Evolutionary conservation across 1,140 invertebrate species (phyloP).

Genomic region (Drosophila simulans): DNA sequence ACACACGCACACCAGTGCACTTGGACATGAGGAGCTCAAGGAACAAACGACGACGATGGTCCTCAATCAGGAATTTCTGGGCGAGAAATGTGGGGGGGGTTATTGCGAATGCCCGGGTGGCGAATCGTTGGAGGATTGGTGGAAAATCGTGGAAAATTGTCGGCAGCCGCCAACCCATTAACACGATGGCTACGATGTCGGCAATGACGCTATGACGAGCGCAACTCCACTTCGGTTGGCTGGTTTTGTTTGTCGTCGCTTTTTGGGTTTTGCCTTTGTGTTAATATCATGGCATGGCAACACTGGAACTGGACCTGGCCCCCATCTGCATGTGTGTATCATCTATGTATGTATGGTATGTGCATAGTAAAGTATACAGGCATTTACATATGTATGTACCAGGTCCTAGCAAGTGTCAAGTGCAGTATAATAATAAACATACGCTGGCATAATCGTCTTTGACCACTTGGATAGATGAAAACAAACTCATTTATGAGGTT

Average conservation of each 20-base stretch:
- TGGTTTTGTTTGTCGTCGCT: slow-evolving; percentile 50
- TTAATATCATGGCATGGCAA: slow-evolving; percentile 11
- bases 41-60: slow-evolving; percentile 29
- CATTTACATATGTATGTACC: not conserved
- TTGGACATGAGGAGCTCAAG: slow-evolving; percentile 36
- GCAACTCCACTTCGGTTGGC: slow-evolving; percentile 37
- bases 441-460: slow-evolving; percentile 8
- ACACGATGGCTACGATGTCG: slow-evolving; percentile 28
- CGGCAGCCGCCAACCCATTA: slow-evolving; percentile 47
- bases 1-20: slow-evolving; percentile 4
- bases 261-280: slow-evolving; percentile 19
- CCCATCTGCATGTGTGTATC: slow-evolving; percentile 8
- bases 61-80: slow-evolving; percentile 35
- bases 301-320: not conserved
- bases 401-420: not conserved
- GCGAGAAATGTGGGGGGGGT: slow-evolving; percentile 8
- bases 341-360: not conserved
- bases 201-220: slow-evolving; percentile 33
- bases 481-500: not conserved
- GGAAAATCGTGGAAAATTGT: slow-evolving; percentile 47
- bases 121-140: slow-evolving; percentile 33
- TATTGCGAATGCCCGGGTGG: not conserved
- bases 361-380: not conserved
- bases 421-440: slow-evolving; percentile 1
- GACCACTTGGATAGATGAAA: not conserved